Conservation (phyloP, 2,797 vertebrate genomes). For the Eulemur mongoz region DNA sequence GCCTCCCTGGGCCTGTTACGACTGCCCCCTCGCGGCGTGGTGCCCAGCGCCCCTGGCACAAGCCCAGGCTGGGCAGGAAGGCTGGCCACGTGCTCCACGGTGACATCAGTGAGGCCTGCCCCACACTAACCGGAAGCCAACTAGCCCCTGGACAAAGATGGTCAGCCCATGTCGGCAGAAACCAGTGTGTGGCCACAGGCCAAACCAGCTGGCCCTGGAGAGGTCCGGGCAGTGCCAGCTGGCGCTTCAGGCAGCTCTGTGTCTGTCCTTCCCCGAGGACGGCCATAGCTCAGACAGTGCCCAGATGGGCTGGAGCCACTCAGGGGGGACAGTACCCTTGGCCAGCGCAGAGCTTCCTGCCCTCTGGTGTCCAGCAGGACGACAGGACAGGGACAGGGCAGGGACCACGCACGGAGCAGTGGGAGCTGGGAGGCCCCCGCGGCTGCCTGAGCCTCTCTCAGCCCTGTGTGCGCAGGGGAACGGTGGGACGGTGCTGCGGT, state of each 20-base stretch:
- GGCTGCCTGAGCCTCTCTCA: neutral
- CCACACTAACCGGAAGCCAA: neutral
- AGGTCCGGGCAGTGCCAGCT: neutral
- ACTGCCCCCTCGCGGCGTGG: neutral
- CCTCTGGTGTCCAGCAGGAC: neutral
- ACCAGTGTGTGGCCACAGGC: neutral
- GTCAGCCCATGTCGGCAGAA: neutral
- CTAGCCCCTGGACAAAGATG: neutral
- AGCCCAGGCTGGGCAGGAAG: neutral
- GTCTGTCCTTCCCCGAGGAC: neutral
- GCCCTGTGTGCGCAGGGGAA: neutral
- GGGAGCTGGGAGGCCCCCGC: neutral
- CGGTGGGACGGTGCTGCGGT: no score
- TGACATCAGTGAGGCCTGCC: neutral
- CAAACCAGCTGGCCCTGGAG: neutral
- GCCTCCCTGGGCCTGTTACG: neutral
- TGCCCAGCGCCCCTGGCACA: neutral
- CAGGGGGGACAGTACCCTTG: accelerated
- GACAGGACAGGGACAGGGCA: neutral
- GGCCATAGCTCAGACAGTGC: neutral
- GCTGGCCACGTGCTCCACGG: neutral
- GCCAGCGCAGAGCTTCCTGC: neutral
- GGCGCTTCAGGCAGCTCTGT: no score
- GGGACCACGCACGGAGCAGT: neutral
- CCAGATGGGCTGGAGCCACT: neutral